Conservation (phyloP, 2,888 invertebrate species). For the Lochmaea crataegi region DNA sequence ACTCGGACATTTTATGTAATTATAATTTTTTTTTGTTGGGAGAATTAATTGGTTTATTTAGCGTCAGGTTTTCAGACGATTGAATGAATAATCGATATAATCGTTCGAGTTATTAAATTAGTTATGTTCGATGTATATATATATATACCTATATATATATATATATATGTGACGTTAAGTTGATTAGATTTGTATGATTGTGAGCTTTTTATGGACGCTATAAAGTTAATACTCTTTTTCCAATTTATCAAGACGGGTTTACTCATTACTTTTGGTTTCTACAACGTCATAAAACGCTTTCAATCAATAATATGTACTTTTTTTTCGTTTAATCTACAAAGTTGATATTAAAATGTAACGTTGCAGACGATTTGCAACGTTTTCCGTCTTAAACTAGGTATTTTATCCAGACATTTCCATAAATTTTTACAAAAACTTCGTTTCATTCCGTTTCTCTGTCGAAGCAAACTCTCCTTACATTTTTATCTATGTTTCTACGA, state of each 20-base stretch:
- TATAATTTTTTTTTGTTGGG: constrained; percentile 40
- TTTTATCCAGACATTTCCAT: too few relatives aligned
- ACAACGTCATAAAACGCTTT: background rate
- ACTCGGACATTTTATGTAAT: constrained; percentile 43
- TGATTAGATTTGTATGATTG: constrained; percentile 5
- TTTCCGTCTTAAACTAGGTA: too few relatives aligned
- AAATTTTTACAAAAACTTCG: too few relatives aligned
- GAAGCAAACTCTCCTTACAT: too few relatives aligned
- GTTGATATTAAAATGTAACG: too few relatives aligned
- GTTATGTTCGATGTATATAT: constrained; percentile 8
- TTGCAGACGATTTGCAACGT: too few relatives aligned
- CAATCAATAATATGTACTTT: background rate
- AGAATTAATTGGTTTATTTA: constrained; percentile 41
- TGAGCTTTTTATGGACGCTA: constrained; percentile 1
- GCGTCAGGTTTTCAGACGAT: constrained; percentile 36
- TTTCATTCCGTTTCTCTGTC: too few relatives aligned
- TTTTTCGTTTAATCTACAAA: too few relatives aligned
- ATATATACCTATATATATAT: too few relatives aligned
- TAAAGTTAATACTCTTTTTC: constrained; percentile 16
- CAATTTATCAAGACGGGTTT: background rate
- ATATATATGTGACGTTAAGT: constrained; percentile 13
- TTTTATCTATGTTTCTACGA: too few relatives aligned
- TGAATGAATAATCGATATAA: constrained; percentile 35
- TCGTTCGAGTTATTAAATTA: constrained; percentile 21
- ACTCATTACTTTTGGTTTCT: background rate